These are phyloP conservation scores for Limenitis camilla DNA, from an alignment of 2,888 invertebrate species.

Conservation along the genomic window DNA sequence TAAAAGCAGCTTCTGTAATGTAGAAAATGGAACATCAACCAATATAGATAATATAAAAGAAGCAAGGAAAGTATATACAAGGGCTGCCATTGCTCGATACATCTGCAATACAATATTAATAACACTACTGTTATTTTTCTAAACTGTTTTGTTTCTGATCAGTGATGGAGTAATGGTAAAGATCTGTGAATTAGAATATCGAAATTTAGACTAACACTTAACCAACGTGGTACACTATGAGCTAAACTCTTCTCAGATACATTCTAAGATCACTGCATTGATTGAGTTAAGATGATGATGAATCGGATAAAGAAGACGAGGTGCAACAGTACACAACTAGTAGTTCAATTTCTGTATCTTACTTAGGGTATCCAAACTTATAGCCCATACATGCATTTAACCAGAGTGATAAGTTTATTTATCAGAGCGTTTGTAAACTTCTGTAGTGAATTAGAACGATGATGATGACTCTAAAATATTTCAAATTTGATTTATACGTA, in stretches of 20 bases:
- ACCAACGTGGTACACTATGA: too few relatives aligned
- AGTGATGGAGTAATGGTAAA: too few relatives aligned
- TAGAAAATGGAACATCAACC: conserved; percentile 52
- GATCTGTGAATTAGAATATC: too few relatives aligned
- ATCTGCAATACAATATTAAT: conserved; percentile 31
- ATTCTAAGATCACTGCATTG: too few relatives aligned
- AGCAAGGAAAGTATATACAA: conserved; percentile 34
- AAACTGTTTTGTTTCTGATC: not conserved
- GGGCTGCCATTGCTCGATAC: conserved; percentile 40
- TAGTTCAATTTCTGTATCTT: too few relatives aligned
- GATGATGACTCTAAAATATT: too few relatives aligned
- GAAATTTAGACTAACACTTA: too few relatives aligned
- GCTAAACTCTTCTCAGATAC: too few relatives aligned
- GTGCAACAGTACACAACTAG: not conserved
- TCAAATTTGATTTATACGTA: too few relatives aligned
- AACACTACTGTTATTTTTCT: not conserved
- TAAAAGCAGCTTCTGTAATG: conserved; percentile 44
- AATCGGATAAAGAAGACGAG: not conserved
- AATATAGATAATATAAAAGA: conserved; percentile 43
- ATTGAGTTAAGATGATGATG: too few relatives aligned
- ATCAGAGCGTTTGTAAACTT: not conserved
- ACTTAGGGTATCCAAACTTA: not conserved
- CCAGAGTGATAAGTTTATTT: not conserved
- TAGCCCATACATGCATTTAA: not conserved
- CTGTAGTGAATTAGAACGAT: too few relatives aligned